Percentiles rank a stretch among this genome's conserved stretches.
Evolutionary conservation across 2,888 invertebrate genomes (phyloP).

Genomic region (Atrina japonica): DNA sequence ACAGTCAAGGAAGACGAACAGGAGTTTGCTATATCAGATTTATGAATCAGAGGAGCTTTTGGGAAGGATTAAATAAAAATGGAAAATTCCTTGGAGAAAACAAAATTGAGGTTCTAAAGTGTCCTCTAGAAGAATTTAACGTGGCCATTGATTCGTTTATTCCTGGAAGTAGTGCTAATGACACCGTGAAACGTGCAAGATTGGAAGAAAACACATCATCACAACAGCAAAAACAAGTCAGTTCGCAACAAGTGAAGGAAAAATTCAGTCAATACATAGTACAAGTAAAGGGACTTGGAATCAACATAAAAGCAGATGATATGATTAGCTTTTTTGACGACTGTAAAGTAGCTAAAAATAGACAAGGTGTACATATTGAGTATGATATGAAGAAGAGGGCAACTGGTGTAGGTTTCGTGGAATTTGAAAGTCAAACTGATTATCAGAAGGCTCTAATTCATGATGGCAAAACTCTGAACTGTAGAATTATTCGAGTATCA

Average conservation of each 20-base stretch:
- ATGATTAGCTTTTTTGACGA: conserved; percentile 96
- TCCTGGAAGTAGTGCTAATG: conserved; percentile 38
- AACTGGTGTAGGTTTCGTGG: conserved; percentile 89
- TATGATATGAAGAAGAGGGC: conserved; percentile 73
- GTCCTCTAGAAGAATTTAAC: conserved; percentile 87
- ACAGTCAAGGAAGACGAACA: conserved; percentile 88
- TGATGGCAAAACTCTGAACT: conserved; percentile 82
- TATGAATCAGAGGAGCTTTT: conserved; percentile 86
- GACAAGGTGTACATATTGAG: conserved; percentile 85
- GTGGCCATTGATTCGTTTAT: conserved; percentile 85
- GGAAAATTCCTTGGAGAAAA: conserved; percentile 86
- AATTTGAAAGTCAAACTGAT: conserved; percentile 88
- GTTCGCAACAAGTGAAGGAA: background rate
- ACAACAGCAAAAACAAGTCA: too few relatives aligned
- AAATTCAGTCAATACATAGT: conserved; percentile 41
- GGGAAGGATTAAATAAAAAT: conserved; percentile 86
- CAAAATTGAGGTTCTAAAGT: conserved; percentile 85
- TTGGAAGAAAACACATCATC: conserved; percentile 14
- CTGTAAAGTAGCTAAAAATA: conserved; percentile 86
- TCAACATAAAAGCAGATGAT: conserved; percentile 82
- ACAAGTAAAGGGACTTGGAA: conserved; percentile 60
- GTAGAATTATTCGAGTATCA: conserved; percentile 61
- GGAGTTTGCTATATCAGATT: conserved; percentile 91
- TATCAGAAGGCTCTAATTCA: conserved; percentile 87
- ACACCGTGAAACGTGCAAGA: conserved; percentile 40